Conservation (phyloP, 2,113 vertebrate genomes). For the Apistogramma diplotaenia region DNA sequence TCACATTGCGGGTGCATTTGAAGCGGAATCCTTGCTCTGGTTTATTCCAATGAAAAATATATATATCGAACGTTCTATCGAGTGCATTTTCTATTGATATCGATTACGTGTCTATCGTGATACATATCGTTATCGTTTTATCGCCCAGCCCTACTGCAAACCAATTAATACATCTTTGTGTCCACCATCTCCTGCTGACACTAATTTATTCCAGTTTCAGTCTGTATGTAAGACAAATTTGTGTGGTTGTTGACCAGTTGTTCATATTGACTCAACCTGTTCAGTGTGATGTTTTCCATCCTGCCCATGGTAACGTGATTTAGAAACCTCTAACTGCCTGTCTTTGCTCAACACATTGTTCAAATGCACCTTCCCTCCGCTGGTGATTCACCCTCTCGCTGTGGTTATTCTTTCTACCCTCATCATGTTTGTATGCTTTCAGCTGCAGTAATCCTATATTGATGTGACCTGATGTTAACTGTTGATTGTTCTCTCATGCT, state of each 20-base stretch:
- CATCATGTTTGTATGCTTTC: constrained; percentile 17
- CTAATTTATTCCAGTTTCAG: constrained; percentile 27
- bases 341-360: constrained; percentile 15
- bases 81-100: no score
- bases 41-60: no score
- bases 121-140: no score
- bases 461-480: constrained; percentile 51
- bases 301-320: not conserved
- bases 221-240: constrained; percentile 5
- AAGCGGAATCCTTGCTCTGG: no score
- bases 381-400: not conserved
- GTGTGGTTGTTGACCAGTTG: constrained; percentile 11
- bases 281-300: constrained; percentile 19
- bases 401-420: not conserved
- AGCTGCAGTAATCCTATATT: constrained; percentile 44
- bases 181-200: not conserved
- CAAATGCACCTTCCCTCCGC: not conserved
- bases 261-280: constrained; percentile 30
- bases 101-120: no score
- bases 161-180: not conserved
- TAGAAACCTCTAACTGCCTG: constrained; percentile 11
- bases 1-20: no score
- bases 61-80: no score
- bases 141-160: no score
- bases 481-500: constrained; percentile 61